Conservation (phyloP, 2,113 vertebrate genomes). For the Psittacara wagleri region DNA sequence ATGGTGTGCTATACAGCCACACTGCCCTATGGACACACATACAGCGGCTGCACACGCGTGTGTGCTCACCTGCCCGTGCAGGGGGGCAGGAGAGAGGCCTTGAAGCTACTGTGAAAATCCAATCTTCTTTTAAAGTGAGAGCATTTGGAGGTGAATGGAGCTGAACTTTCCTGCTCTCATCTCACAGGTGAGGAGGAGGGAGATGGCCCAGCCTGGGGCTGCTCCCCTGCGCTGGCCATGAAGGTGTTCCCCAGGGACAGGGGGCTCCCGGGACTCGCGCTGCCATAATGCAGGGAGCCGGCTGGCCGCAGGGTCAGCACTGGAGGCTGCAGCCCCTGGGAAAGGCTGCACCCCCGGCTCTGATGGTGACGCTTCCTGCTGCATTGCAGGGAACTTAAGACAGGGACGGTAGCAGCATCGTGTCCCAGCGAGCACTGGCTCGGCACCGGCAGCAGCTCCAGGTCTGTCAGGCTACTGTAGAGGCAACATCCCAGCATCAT, state of each 20-base stretch:
- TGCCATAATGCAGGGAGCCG: background rate
- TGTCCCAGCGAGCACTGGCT: accelerated
- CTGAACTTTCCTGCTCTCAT: background rate
- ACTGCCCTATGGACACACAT: accelerated
- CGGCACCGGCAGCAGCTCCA: background rate
- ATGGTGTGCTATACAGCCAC: accelerated
- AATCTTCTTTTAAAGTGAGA: background rate
- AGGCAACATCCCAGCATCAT: background rate
- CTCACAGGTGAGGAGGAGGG: background rate
- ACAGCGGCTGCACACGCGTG: accelerated
- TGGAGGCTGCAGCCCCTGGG: background rate
- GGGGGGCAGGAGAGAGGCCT: background rate
- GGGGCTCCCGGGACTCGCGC: background rate
- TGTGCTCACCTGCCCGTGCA: background rate
- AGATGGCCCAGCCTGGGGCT: background rate
- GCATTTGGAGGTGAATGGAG: background rate
- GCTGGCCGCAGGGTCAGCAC: background rate
- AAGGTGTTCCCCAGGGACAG: background rate
- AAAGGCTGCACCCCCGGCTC: background rate
- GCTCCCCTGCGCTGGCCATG: background rate
- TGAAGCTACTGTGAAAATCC: background rate
- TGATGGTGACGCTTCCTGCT: background rate
- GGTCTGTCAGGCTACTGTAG: background rate
- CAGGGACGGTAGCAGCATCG: accelerated
- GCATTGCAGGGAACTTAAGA: background rate